Percentiles rank a stretch among this genome's conserved stretches.
Evolutionary conservation across 2,888 invertebrate species (phyloP).

Genomic region (Pocota personata): DNA sequence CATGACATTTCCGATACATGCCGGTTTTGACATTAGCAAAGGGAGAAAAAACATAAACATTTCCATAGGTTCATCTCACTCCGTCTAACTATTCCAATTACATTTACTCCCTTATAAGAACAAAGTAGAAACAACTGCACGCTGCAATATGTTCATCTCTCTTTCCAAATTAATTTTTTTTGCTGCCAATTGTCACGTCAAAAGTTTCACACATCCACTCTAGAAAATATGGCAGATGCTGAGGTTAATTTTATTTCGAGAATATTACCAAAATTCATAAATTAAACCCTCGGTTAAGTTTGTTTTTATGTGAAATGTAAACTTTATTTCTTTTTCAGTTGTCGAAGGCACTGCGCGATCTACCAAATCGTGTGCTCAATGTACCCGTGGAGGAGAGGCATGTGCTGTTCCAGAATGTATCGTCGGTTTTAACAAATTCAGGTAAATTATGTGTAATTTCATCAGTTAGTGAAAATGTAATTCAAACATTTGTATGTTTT

Average conservation of each 20-base stretch:
- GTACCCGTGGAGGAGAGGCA: slow-evolving; percentile 79
- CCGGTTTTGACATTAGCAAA: slow-evolving; percentile 27
- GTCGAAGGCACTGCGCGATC: slow-evolving; percentile 81
- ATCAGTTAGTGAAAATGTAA: slow-evolving; percentile 11
- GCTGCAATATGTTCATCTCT: background rate
- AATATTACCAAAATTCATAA: slow-evolving; percentile 55
- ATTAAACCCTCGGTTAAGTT: slow-evolving; percentile 3
- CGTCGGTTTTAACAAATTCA: slow-evolving; percentile 87
- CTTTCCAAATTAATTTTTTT: slow-evolving; percentile 30
- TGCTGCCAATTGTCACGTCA: slow-evolving; percentile 65
- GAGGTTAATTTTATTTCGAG: slow-evolving; percentile 74
- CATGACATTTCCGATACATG: background rate
- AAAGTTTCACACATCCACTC: slow-evolving; percentile 56
- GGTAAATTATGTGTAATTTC: slow-evolving; percentile 84
- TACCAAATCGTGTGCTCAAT: slow-evolving; percentile 81
- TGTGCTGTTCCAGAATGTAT: slow-evolving; percentile 79
- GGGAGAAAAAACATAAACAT: slow-evolving; percentile 51
- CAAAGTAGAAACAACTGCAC: background rate
- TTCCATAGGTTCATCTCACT: background rate
- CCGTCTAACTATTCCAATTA: background rate
- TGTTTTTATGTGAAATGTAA: slow-evolving; percentile 2
- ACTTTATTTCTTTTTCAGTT: slow-evolving; percentile 78
- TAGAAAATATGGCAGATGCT: slow-evolving; percentile 77
- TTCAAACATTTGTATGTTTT: background rate
- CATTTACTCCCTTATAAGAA: background rate